Percentiles rank a stretch among this genome's conserved stretches.
Evolutionary conservation across 2,797 vertebrate species (phyloP).

Genomic region (Gobionotothen gibberifrons): DNA sequence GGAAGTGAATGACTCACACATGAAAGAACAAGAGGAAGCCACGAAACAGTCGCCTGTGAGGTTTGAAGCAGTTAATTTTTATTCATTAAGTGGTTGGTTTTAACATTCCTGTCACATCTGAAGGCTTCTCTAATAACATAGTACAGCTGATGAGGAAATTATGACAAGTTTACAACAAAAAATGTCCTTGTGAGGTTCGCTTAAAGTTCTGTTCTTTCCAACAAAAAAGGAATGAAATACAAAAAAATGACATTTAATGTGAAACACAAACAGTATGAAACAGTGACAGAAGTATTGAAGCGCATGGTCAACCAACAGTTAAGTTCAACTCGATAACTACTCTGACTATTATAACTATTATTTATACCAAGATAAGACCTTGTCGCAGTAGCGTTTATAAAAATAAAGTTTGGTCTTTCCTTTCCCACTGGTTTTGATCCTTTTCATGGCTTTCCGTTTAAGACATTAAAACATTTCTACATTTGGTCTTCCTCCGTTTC

Average conservation of each 20-base stretch:
- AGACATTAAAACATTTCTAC: constrained; percentile 70
- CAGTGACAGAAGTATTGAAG: constrained; percentile 50
- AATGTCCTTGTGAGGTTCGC: constrained; percentile 42
- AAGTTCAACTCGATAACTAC: constrained; percentile 61
- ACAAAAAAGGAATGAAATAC: constrained; percentile 46
- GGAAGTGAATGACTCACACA: constrained; percentile 37
- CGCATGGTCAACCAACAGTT: constrained; percentile 56
- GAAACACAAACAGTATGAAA: constrained; percentile 49
- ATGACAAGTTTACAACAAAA: constrained; percentile 24
- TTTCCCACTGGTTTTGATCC: constrained; percentile 57
- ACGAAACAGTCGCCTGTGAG: constrained; percentile 18
- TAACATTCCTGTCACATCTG: constrained; percentile 76
- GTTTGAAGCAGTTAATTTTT: constrained; percentile 67
- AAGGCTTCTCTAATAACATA: constrained; percentile 65
- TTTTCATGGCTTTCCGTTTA: constrained; percentile 73
- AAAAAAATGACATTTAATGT: constrained; percentile 32
- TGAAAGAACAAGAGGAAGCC: neutral
- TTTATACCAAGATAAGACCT: constrained; percentile 71
- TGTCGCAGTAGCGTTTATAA: constrained; percentile 57
- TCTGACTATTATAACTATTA: constrained; percentile 68
- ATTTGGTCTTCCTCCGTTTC: constrained; percentile 67
- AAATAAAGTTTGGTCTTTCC: constrained; percentile 81
- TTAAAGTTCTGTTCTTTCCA: constrained; percentile 22
- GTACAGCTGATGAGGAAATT: constrained; percentile 60
- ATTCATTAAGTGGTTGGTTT: constrained; percentile 75